Percentiles rank a stretch among this genome's conserved stretches.
These are phyloP conservation scores for Ctenochaetus hawaiiensis DNA, from an alignment of 2,797 vertebrate genomes.

Conservation along the genomic window DNA sequence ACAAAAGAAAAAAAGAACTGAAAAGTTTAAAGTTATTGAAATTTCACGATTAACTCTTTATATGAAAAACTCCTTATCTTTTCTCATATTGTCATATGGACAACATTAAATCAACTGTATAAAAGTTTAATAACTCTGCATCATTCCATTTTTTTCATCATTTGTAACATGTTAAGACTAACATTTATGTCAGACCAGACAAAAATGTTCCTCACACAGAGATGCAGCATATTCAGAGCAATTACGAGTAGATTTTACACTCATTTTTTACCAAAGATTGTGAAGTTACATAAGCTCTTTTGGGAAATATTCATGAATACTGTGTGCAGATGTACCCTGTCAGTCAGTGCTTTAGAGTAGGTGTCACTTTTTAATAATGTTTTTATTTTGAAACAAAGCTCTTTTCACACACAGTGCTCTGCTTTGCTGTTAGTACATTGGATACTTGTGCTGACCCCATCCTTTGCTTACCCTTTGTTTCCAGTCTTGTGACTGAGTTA, in stretches of 20 bases:
- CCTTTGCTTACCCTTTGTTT: background rate
- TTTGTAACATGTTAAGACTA: too few relatives aligned
- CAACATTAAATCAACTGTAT: too few relatives aligned
- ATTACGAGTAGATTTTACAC: slow-evolving; percentile 9
- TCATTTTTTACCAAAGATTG: slow-evolving; percentile 4
- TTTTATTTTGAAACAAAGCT: slow-evolving; percentile 35
- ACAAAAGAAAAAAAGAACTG: too few relatives aligned
- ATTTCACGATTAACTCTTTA: too few relatives aligned
- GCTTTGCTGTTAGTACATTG: slow-evolving; percentile 12
- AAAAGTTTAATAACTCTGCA: too few relatives aligned
- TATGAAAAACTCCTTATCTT: too few relatives aligned
- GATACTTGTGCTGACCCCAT: slow-evolving; percentile 21
- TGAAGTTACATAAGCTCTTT: slow-evolving; percentile 23
- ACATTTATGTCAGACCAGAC: too few relatives aligned
- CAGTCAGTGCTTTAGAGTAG: slow-evolving; percentile 40
- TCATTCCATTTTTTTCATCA: too few relatives aligned
- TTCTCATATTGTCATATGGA: too few relatives aligned
- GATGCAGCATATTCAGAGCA: slow-evolving; percentile 15
- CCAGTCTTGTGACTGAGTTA: slow-evolving; percentile 9
- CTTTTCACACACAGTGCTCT: slow-evolving; percentile 1
- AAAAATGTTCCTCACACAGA: background rate
- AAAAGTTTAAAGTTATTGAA: too few relatives aligned
- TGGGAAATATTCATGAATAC: slow-evolving; percentile 26
- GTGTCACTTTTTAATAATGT: slow-evolving; percentile 36
- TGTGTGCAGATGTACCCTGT: slow-evolving; percentile 36